phyloP scores from a whole-genome alignment of 2,888 invertebrate genomes.

The Protophormia terraenovae region DNA sequence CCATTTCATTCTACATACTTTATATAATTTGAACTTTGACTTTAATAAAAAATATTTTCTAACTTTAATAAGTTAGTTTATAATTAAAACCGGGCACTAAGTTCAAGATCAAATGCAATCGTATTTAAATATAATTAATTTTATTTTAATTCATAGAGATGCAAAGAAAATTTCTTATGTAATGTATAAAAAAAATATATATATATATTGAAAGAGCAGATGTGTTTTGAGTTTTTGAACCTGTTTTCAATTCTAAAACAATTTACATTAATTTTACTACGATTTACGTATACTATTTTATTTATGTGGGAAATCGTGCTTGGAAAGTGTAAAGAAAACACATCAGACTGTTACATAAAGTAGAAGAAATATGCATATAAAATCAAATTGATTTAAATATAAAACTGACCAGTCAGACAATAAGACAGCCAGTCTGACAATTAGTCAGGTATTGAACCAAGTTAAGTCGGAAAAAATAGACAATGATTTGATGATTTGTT shows the following conservation, averaged over 20 bases:
- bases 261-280: not conserved
- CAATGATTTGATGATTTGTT: not conserved
- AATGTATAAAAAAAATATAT: not conserved
- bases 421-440: not conserved
- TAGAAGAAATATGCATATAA: no score
- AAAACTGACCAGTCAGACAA: not conserved
- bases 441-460: not conserved
- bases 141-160: not conserved
- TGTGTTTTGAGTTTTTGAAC: not conserved
- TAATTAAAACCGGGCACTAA: not conserved
- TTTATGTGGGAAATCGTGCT: not conserved
- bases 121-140: not conserved
- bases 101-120: constrained; percentile 1
- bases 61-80: not conserved
- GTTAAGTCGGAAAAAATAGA: not conserved
- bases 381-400: constrained; percentile 1
- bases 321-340: constrained; percentile 9
- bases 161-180: not conserved
- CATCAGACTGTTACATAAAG: not conserved
- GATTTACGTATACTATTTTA: not conserved
- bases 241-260: not conserved
- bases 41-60: not conserved
- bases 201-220: not conserved
- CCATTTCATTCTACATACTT: not conserved
- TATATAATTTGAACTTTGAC: not conserved